Conservation (phyloP, 2,888 invertebrate genomes). For the Lucinisca nassula region DNA sequence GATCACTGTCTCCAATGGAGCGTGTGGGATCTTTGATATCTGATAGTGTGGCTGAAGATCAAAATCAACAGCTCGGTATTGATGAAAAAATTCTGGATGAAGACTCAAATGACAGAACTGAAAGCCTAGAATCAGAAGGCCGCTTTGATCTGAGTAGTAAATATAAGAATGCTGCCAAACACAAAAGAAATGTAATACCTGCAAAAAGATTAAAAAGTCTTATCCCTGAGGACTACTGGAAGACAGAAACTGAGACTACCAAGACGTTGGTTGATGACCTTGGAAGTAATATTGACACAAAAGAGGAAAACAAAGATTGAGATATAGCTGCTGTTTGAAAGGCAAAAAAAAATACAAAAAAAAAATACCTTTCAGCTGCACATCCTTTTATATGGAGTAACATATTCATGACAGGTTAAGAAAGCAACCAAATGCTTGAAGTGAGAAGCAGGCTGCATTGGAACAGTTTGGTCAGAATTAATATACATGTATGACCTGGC, state of each 20-base stretch:
- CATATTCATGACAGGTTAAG: no score
- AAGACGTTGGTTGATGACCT: conserved; percentile 8
- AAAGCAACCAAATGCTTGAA: no score
- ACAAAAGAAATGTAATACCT: neutral
- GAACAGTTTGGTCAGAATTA: no score
- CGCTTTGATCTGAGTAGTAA: no score
- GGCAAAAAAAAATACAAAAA: no score
- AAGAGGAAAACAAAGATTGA: neutral
- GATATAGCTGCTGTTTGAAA: no score
- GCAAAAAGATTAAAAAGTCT: conserved; percentile 1
- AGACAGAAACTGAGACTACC: neutral
- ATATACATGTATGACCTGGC: no score
- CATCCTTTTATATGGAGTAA: no score
- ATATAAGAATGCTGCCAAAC: neutral
- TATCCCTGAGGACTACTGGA: conserved; percentile 22
- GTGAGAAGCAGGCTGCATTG: no score
- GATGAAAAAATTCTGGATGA: neutral
- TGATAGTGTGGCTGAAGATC: neutral
- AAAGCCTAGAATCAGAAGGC: no score
- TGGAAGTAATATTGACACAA: neutral
- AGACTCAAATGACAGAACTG: no score
- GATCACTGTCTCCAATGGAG: neutral
- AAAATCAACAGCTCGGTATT: neutral
- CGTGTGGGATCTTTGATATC: neutral
- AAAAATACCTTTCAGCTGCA: no score